A percentile compares a stretch with the other conserved stretches of the same genome.
These are phyloP conservation scores for Acanthococcus lagerstroemiae DNA, from an alignment of 2,888 invertebrate genomes.

Conservation along the genomic window DNA sequence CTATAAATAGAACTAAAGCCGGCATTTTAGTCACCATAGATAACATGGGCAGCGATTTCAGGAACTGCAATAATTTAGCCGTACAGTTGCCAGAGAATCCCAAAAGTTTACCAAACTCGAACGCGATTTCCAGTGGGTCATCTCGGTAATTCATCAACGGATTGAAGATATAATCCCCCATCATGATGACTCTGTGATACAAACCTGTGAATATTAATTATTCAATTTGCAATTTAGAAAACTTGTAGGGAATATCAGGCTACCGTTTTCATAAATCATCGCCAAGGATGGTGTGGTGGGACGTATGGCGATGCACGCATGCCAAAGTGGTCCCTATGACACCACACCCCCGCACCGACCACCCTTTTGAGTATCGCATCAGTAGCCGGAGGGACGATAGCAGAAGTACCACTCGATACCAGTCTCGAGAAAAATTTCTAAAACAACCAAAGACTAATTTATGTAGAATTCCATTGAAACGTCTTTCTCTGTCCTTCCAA, in stretches of 20 bases:
- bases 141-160: slow-evolving; percentile 1
- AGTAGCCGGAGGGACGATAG: too few relatives aligned
- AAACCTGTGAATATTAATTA: slow-evolving; percentile 6
- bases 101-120: background rate
- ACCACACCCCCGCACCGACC: too few relatives aligned
- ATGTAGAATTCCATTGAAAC: too few relatives aligned
- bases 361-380: too few relatives aligned
- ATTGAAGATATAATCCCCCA: background rate
- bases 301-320: too few relatives aligned
- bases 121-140: background rate
- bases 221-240: background rate
- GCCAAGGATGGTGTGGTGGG: too few relatives aligned
- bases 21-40: background rate
- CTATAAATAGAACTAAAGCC: background rate
- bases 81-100: background rate
- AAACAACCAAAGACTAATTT: too few relatives aligned
- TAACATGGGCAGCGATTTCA: background rate
- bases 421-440: too few relatives aligned
- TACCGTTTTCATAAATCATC: too few relatives aligned
- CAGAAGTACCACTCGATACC: too few relatives aligned
- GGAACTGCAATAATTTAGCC: background rate
- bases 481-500: too few relatives aligned
- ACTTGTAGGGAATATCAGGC: background rate
- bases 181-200: slow-evolving; percentile 5
- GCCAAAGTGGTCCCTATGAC: too few relatives aligned